Conservation (phyloP, 2,888 invertebrate species). For the Peribatodes rhomboidaria region DNA sequence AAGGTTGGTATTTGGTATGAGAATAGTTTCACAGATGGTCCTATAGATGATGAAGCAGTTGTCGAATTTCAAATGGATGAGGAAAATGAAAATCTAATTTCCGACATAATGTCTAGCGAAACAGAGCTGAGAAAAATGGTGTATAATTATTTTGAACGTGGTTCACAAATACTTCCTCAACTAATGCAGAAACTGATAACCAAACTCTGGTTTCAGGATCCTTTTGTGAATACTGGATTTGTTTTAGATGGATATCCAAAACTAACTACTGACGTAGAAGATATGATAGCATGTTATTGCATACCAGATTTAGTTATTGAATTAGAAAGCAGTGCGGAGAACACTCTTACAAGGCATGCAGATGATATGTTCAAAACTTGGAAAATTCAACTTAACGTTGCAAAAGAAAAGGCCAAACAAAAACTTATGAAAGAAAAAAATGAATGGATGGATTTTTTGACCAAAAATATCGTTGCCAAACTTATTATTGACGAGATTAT, state of each 20-base stretch:
- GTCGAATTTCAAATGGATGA: conserved; percentile 72
- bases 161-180: conserved; percentile 73
- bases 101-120: conserved; percentile 72
- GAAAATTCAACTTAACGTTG: conserved; percentile 72
- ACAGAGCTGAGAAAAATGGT: conserved; percentile 69
- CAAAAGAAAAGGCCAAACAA: conserved; percentile 60
- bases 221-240: conserved; percentile 81
- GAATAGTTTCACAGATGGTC: conserved; percentile 69
- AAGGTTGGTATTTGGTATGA: conserved; percentile 77
- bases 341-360: conserved; percentile 64
- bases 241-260: conserved; percentile 88
- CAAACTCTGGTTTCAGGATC: conserved; percentile 84
- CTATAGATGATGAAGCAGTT: conserved; percentile 68
- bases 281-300: conserved; percentile 78
- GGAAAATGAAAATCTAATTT: conserved; percentile 64
- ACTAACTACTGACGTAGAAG: conserved; percentile 82
- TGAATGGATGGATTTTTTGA: conserved; percentile 66
- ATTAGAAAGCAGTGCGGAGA: conserved; percentile 71
- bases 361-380: conserved; percentile 69
- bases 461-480: conserved; percentile 64
- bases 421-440: conserved; percentile 58
- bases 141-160: conserved; percentile 81
- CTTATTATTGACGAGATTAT: conserved; percentile 70
- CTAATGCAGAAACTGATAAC: conserved; percentile 76
- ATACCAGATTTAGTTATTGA: conserved; percentile 88